Base-by-base conservation (phyloP, 2,113 vertebrate species). In the Podocnemis expansa region DNA sequence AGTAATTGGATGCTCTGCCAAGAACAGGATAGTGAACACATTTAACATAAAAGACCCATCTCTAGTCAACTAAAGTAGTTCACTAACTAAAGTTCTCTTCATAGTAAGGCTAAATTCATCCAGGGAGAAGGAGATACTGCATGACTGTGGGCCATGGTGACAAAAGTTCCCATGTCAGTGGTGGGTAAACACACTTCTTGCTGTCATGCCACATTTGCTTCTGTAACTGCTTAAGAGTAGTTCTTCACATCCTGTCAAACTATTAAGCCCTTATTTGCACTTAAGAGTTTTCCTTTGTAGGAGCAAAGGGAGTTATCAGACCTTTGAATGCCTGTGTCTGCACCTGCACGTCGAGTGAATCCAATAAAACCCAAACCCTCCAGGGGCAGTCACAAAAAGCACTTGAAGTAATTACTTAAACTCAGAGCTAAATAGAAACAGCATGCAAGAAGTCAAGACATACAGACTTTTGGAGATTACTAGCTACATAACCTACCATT, bases 311-410 rank as follows among this genome's bases (percentile, higher is more conserved):
- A 63, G 29, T 82, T 6, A 86, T 52, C 84, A 89, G 4, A 1
- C 11, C 8, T 89, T 70, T 80, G 54, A 73, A 52, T 52, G 87
- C 25, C 73, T 25, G 45, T 24, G 13, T 17, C n/a, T 87, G 25
- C 60, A 92, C 14, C 4, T 1, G 0, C 29, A 80, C 67, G 73
- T 25, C 63, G 21, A 9, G 7, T 27, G 21, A 19, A 51, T 83
- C 63, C 2, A 6, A 31, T 78, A 49, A 51, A 10, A 45, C 60
- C 58, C 80, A 19, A 1, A 0, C 5, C 2, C 76, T 82, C 70
- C 41, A 75, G 38, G 25, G 45, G 73, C 41, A 76, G 24, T 45
- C 22, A 76, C 41, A 29, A 25, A 76, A 76, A 27, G 8, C 10
- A 3, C 24, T 27, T 14, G 45, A 45, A 76, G 45, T 76, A 76